Conservation (phyloP, 2,888 invertebrate genomes). For the Opisthograptis luteolata region DNA sequence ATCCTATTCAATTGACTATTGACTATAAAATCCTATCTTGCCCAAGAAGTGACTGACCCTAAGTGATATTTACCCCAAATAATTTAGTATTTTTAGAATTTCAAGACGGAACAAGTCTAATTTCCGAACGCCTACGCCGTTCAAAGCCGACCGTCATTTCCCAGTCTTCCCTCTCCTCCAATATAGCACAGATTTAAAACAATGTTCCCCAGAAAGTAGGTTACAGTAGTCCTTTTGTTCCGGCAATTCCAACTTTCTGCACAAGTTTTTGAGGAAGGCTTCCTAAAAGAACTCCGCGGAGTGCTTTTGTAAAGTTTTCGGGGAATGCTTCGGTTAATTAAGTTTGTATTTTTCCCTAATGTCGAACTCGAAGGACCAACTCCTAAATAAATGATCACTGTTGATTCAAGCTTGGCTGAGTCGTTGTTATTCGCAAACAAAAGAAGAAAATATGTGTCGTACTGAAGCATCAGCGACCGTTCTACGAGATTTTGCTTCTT, state of each 20-base stretch:
- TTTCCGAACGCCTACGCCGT: too few species aligned
- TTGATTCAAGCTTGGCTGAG: conserved; percentile 5
- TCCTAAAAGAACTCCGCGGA: conserved; percentile 25
- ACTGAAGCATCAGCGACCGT: background rate
- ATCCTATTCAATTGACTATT: too few species aligned
- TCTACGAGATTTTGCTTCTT: background rate
- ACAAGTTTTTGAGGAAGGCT: conserved; percentile 18
- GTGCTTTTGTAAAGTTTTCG: conserved; percentile 28
- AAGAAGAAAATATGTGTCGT: background rate
- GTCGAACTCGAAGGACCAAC: conserved; percentile 11
- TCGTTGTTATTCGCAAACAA: background rate
- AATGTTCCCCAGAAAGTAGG: conserved; percentile 24
- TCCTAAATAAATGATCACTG: conserved; percentile 16
- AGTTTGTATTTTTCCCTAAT: conserved; percentile 27
- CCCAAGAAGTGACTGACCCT: too few species aligned
- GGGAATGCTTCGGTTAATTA: conserved; percentile 28
- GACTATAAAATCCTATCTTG: too few species aligned
- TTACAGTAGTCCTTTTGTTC: conserved; percentile 15
- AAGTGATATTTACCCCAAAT: too few species aligned
- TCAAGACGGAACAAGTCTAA: too few species aligned
- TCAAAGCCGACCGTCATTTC: too few species aligned
- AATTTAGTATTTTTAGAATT: too few species aligned
- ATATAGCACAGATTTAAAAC: conserved; percentile 13
- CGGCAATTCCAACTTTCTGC: conserved; percentile 4
- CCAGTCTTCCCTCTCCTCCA: background rate